These are phyloP conservation scores for Nemotelus pantherinus DNA, from an alignment of 2,888 invertebrate genomes.

Conservation along the genomic window DNA sequence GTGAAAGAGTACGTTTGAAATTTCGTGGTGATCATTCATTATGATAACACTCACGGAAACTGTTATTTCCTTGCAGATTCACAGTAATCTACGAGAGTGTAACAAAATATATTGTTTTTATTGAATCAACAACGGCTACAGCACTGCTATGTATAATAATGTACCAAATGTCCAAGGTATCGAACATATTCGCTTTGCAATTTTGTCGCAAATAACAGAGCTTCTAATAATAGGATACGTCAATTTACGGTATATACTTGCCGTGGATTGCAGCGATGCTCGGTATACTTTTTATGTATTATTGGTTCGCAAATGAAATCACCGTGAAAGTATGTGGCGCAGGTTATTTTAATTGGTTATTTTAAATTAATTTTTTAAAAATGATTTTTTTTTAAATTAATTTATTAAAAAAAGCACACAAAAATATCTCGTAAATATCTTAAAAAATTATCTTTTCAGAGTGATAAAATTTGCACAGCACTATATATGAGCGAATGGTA, in stretches of 20 bases:
- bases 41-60: too few relatives aligned
- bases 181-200: not conserved
- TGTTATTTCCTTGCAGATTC: too few relatives aligned
- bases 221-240: not conserved
- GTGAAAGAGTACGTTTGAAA: not conserved
- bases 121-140: not conserved
- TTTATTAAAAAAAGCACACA: too few relatives aligned
- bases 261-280: not conserved
- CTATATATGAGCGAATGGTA: too few relatives aligned
- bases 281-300: not conserved
- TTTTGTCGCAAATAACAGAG: not conserved
- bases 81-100: too few relatives aligned
- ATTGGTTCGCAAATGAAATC: constrained; percentile 15
- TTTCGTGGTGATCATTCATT: too few relatives aligned
- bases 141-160: not conserved
- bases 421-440: too few relatives aligned
- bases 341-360: too few relatives aligned
- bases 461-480: too few relatives aligned
- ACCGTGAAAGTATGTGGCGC: not conserved
- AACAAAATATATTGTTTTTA: not conserved
- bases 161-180: not conserved
- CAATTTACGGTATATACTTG: not conserved
- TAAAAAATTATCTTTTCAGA: too few relatives aligned
- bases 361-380: too few relatives aligned
- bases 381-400: too few relatives aligned